Base-by-base conservation (phyloP, 2,888 invertebrate species). In the Drosophila meridionalis region DNA sequence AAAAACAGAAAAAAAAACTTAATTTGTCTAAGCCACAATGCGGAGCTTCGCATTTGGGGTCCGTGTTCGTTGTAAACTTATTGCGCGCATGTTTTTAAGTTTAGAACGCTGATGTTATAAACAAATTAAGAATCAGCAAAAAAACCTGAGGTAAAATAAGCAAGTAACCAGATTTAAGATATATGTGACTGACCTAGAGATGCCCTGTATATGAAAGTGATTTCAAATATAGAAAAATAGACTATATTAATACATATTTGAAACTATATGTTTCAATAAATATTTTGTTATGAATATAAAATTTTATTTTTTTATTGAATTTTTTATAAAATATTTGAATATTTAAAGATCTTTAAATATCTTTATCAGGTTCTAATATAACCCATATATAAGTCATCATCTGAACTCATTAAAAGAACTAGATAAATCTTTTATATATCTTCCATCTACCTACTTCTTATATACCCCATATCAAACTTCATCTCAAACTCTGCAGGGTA, bases 61-160 rank as follows among this genome's bases (percentile, higher is more conserved):
- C 52, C 56, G 50, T 67, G 64, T 61, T 64, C 61, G 58, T 72
- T 89, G 87, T 89, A 89, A 82, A 61, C 71, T 67, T 68, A 85
- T 85, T 88, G 89, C 68, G 76, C 83, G 85, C 63, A 73, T 80
- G 65, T 70, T 78, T 71, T 87, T 83, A 89, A 90, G 73, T 89
- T 87, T 89, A 89, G 89, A 85, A 90, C 60, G 90, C 90, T 90
- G 85, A 89, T 85, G 87, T 67, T 85, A 89, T 84, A 80, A 83
- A 69, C 83, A 86, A 90, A 80, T 85, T 76, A 85, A 70, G 59
- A 28, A 43, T 11, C 38, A 38, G 59, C 34, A 52, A 62, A 64
- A 75, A 60, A 82, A 65, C 43, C 64, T 34, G 60, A 63, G 63
- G 40, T 40, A 45, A 62, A 56, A 8, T 2, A 50, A 66, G 30